Conservation (phyloP, 2,797 vertebrate species). For the Eulemur coronatus region DNA sequence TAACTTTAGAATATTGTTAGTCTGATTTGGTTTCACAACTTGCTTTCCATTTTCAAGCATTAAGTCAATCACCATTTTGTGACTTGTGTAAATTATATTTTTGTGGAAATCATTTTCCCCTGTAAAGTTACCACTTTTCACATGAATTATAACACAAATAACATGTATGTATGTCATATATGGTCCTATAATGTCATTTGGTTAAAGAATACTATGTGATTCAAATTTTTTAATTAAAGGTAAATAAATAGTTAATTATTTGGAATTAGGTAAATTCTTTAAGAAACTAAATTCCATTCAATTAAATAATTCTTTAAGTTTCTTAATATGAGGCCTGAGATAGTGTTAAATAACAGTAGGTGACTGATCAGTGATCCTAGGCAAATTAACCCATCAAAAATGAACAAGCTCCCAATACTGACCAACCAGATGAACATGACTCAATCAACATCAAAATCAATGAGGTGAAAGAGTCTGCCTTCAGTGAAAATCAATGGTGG, state of each 20-base stretch:
- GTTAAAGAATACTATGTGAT: background rate
- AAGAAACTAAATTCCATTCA: background rate
- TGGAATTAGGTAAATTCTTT: background rate
- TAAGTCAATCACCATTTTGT: background rate
- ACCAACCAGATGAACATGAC: constrained; percentile 67
- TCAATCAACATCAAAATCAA: constrained; percentile 77
- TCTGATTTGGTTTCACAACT: background rate
- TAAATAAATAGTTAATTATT: background rate
- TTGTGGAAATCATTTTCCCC: background rate
- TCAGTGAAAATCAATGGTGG: constrained; percentile 75
- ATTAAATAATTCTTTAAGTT: background rate
- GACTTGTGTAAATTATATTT: background rate
- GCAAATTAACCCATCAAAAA: constrained; percentile 74
- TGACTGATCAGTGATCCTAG: constrained; percentile 63
- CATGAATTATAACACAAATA: background rate
- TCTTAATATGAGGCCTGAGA: background rate
- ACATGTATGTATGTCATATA: background rate
- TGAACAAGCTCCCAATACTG: constrained; percentile 59
- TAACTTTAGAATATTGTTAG: background rate
- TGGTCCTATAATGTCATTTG: background rate
- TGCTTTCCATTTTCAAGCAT: background rate
- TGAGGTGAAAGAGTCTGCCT: constrained; percentile 68
- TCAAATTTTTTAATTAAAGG: background rate
- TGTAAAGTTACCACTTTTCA: background rate
- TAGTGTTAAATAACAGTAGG: constrained; percentile 42